A percentile compares a stretch with the other conserved stretches of the same genome.
Conservation (phyloP, 2,113 vertebrate species). For the Cheilinus undulatus region DNA sequence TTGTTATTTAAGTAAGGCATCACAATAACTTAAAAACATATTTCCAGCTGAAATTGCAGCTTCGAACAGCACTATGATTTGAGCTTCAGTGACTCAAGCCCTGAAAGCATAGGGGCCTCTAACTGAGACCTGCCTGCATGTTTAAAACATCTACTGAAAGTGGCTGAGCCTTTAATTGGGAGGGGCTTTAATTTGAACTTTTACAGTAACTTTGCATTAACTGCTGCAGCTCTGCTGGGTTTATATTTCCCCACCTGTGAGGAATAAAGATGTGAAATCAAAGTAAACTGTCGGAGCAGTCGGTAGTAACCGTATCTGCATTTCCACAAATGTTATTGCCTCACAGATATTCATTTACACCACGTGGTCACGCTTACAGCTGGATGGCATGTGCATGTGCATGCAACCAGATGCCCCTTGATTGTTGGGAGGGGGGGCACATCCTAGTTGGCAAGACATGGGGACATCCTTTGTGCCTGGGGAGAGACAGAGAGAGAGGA, state of each 20-base stretch:
- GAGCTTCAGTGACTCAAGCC: too few species aligned
- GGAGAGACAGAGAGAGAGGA: neutral
- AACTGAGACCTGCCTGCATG: too few species aligned
- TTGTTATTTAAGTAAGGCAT: too few species aligned
- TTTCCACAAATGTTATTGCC: neutral
- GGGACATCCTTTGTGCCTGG: constrained; percentile 20
- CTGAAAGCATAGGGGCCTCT: too few species aligned
- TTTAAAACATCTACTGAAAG: too few species aligned
- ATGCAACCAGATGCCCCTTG: neutral
- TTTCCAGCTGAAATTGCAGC: too few species aligned
- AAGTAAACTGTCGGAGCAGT: neutral
- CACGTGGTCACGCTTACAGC: neutral
- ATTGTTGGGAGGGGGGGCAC: neutral
- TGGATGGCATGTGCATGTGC: neutral
- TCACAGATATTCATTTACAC: neutral
- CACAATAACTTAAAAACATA: too few species aligned
- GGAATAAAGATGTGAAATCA: neutral
- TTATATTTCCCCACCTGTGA: neutral
- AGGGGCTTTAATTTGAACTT: neutral
- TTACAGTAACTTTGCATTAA: neutral
- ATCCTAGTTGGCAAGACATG: constrained; percentile 11
- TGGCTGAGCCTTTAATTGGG: too few species aligned
- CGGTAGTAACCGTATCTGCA: neutral
- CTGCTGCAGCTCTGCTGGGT: neutral
- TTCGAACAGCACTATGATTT: too few species aligned